Conservation (phyloP, 2,888 invertebrate species). For the Himalopsyche kuldschensis region DNA sequence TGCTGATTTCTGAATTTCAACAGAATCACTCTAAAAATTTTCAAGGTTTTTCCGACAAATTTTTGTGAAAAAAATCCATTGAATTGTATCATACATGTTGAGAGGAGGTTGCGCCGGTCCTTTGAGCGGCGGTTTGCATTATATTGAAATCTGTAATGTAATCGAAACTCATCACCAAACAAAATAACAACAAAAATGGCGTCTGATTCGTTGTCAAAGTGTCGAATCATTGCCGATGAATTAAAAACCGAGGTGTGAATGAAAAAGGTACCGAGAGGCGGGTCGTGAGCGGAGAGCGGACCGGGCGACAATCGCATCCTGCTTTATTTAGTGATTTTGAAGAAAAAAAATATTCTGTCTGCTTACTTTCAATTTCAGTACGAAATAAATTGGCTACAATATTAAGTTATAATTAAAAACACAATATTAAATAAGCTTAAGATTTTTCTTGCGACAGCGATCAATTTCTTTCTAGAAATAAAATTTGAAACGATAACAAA, state of each 20-base stretch:
- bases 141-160: conserved; percentile 26
- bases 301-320: conserved; percentile 17
- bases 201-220: conserved; percentile 18
- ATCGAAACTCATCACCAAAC: conserved; percentile 38
- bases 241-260: conserved; percentile 36
- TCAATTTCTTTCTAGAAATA: too few relatives aligned
- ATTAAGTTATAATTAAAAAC: background rate
- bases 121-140: conserved; percentile 5
- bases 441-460: background rate
- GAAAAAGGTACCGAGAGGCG: conserved; percentile 10
- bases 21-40: too few relatives aligned
- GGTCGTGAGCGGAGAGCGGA: conserved; percentile 9
- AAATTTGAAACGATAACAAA: too few relatives aligned
- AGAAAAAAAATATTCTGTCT: background rate
- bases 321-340: conserved; percentile 6
- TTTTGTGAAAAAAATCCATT: background rate
- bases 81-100: background rate
- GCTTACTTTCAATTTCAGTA: conserved; percentile 6
- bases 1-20: too few relatives aligned
- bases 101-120: conserved; percentile 2
- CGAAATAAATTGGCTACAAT: background rate
- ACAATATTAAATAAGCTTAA: background rate
- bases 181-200: conserved; percentile 35
- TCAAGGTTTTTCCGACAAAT: too few relatives aligned
- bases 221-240: conserved; percentile 37